These are phyloP conservation scores for Drosophila equinoxialis DNA, from an alignment of 1,140 invertebrate genomes.

Conservation along the genomic window DNA sequence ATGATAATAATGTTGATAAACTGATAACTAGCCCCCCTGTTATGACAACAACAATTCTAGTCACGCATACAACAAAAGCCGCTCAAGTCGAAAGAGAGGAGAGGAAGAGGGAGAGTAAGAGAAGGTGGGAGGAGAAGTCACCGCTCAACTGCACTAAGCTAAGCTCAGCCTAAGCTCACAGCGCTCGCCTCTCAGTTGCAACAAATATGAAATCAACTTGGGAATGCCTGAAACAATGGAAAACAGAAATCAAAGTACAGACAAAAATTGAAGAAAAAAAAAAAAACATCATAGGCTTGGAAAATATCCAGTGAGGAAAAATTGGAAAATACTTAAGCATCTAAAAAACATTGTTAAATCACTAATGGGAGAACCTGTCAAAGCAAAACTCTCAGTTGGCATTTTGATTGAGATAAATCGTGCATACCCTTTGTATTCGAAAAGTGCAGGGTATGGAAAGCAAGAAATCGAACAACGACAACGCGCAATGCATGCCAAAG, in stretches of 20 bases:
- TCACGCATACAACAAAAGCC: conserved; percentile 54
- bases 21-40: conserved; percentile 66
- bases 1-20: conserved; percentile 56
- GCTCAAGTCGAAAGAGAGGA: conserved; percentile 16
- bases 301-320: no score
- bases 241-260: conserved; percentile 26
- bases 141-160: conserved; percentile 70
- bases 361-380: no score
- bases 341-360: no score
- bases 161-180: conserved; percentile 42
- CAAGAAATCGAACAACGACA: conserved; percentile 17
- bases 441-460: neutral
- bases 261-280: no score
- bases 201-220: neutral
- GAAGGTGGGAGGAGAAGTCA: conserved; percentile 19
- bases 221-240: conserved; percentile 39
- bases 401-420: no score
- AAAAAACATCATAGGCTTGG: no score
- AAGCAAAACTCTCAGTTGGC: no score
- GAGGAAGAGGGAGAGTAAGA: neutral
- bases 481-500: conserved; percentile 66
- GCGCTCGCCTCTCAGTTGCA: conserved; percentile 14
- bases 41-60: conserved; percentile 66
- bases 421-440: neutral
- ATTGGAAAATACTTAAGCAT: no score